phyloP scores from a whole-genome alignment of 2,113 vertebrate species.

The Greenwoodochromis staneri region DNA sequence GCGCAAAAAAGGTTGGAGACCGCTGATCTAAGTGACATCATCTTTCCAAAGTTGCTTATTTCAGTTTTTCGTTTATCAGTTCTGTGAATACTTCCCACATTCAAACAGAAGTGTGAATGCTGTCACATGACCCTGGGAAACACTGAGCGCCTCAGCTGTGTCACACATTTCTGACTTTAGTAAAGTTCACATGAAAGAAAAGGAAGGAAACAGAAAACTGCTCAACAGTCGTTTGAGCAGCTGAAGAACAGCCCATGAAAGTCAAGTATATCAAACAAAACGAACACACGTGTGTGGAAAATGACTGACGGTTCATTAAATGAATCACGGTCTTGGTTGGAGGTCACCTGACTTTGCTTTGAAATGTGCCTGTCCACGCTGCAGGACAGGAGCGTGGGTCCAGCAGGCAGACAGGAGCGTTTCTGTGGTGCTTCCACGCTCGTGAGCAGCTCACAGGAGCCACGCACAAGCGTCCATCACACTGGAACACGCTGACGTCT shows the following conservation, averaged over 20 bases:
- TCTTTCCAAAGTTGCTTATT: not conserved
- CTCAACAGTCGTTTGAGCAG: no score
- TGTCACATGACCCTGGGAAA: not conserved
- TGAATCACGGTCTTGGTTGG: fast-evolving
- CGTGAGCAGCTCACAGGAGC: not conserved
- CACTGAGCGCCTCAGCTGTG: not conserved
- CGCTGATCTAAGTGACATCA: not conserved
- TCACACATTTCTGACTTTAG: not conserved
- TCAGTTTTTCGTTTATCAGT: fast-evolving
- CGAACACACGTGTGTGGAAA: fast-evolving
- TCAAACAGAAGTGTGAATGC: not conserved
- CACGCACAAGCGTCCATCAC: not conserved
- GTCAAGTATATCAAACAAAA: fast-evolving
- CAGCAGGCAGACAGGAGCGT: not conserved
- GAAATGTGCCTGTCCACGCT: fast-evolving
- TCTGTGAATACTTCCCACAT: no score
- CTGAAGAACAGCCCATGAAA: not conserved
- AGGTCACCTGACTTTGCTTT: not conserved
- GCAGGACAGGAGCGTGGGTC: fast-evolving
- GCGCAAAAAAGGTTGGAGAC: no score
- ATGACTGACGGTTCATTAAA: not conserved
- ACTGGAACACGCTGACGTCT: fast-evolving
- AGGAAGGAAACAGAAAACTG: no score
- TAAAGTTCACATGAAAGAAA: not conserved
- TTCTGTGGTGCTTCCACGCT: fast-evolving